Base-by-base conservation (phyloP, 2,888 invertebrate genomes). In the Sylvicola cinctus region DNA sequence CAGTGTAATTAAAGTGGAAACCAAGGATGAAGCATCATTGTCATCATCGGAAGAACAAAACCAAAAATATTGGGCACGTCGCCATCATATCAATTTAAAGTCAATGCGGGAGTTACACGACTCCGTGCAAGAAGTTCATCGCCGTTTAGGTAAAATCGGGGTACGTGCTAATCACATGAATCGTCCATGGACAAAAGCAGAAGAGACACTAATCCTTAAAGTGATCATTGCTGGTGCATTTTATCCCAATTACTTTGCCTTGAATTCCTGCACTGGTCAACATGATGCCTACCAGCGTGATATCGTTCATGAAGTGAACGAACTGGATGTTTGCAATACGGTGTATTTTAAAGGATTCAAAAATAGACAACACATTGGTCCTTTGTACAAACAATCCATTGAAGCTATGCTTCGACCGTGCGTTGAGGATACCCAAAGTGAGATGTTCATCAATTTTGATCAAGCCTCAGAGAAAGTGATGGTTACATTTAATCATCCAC, bases 221-320 rank as follows among this genome's bases (percentile, higher is more conserved):
- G 70, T 74, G 2, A 42, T 51, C 15, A 52, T 55, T 28, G 49
- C 54, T 4, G 58, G 58, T 3, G 90, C 91, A 2, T 90, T 90
- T 55, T 95, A 90, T 59, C 95, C 95, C 0, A 76, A 91, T 54
- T 93, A 81, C 55, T 93, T 84, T 57, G 55, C 74, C 14, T 65
- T 70, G 23, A 48, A 58, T 7, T 49, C 59, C 14, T 58, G 61
- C 41, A 49, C 51, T 23, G 61, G 64, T 2, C 55, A 56, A 26
- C 65, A 66, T 33, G 62, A 66, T 35, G 54, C 62, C 1, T 65
- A 71, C 39, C 79, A 83, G 48, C 60, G 68, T 1, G 66, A 70
- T 16, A 70, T 78, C 0, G 66, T 73, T 3, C 73, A 70, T 42
- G 49, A 52, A 0, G 58, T 90, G 1, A 68, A 68, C 14, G 83